Conservation (phyloP, 2,113 vertebrate species). For the Istiophorus platypterus region DNA sequence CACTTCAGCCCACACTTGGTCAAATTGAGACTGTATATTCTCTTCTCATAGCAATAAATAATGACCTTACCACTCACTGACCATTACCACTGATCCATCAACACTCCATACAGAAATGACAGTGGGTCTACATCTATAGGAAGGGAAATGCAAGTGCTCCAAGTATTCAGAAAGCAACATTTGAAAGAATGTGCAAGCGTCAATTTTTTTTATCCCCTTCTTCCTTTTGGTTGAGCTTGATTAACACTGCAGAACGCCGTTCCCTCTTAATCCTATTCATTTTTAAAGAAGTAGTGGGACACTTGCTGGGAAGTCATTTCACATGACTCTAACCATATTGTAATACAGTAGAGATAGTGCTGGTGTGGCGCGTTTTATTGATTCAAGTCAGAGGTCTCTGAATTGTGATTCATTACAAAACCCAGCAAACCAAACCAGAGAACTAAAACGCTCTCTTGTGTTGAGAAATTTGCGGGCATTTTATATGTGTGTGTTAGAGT, state of each 20-base stretch:
- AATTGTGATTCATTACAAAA: slow-evolving; percentile 81
- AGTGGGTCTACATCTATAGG: slow-evolving; percentile 1
- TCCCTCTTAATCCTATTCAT: slow-evolving; percentile 84
- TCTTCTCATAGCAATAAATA: slow-evolving; percentile 30
- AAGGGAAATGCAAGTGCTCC: slow-evolving; percentile 17
- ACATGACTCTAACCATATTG: slow-evolving; percentile 72
- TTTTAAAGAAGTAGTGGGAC: slow-evolving; percentile 81
- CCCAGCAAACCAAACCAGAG: slow-evolving; percentile 65
- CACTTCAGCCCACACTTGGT: slow-evolving; percentile 33
- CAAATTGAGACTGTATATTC: slow-evolving; percentile 30
- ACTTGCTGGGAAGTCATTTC: slow-evolving; percentile 78
- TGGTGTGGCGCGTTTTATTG: slow-evolving; percentile 72
- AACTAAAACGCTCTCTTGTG: slow-evolving; percentile 44
- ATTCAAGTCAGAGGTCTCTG: slow-evolving; percentile 71
- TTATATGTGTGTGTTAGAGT: slow-evolving; percentile 1
- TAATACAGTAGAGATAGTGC: slow-evolving; percentile 79
- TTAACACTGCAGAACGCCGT: slow-evolving; percentile 73
- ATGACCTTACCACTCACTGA: slow-evolving; percentile 39
- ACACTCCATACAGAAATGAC: neutral
- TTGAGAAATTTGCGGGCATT: slow-evolving; percentile 22
- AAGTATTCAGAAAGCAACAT: slow-evolving; percentile 35
- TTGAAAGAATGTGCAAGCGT: slow-evolving; percentile 68
- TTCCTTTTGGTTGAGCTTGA: slow-evolving; percentile 76
- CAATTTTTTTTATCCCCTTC: slow-evolving; percentile 69
- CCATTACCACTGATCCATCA: slow-evolving; percentile 25